phyloP scores from a whole-genome alignment of 2,113 vertebrate species.

The Octodon degus region DNA sequence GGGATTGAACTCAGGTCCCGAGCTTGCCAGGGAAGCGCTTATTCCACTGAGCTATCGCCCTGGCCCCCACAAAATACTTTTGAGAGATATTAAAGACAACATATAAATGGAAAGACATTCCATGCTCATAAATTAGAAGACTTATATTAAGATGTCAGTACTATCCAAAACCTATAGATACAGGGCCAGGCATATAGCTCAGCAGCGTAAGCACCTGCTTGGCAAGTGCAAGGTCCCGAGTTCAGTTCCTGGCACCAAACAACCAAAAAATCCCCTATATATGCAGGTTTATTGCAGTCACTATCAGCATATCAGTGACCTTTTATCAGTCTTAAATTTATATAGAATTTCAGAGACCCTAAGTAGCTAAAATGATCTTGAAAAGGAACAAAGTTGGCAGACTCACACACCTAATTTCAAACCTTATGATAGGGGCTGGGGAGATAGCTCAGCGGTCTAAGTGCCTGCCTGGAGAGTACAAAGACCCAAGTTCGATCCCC shows the following conservation, averaged over 20 bases:
- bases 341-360: background rate
- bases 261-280: background rate
- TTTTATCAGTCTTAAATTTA: background rate
- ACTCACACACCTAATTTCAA: background rate
- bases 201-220: too few species aligned
- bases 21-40: too few species aligned
- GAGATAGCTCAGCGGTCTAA: too few species aligned
- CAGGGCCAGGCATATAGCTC: too few species aligned
- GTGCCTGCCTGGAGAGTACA: too few species aligned
- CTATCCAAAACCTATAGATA: background rate
- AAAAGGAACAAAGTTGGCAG: background rate
- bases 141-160: background rate
- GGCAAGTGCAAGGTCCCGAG: too few species aligned
- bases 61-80: background rate
- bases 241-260: too few species aligned
- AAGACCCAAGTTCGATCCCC: too few species aligned
- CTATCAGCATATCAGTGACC: background rate
- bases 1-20: too few species aligned
- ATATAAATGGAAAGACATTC: background rate
- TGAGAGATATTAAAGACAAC: background rate
- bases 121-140: background rate
- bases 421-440: background rate
- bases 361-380: background rate
- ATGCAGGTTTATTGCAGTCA: background rate
- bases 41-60: too few species aligned